These are phyloP conservation scores for Meta bourneti DNA, from an alignment of 2,888 invertebrate species.

Conservation along the genomic window DNA sequence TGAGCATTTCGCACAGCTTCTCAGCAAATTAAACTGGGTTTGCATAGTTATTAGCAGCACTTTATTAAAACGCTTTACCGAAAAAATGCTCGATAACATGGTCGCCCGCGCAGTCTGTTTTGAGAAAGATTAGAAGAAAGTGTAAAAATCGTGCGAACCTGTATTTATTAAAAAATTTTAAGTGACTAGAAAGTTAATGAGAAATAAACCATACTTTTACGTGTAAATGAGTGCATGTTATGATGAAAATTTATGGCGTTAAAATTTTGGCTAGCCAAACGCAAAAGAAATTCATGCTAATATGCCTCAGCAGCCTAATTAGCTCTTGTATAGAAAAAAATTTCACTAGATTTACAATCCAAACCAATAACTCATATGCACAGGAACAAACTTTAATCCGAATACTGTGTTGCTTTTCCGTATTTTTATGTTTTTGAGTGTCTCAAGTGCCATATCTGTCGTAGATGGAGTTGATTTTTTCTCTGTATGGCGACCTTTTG, in stretches of 20 bases:
- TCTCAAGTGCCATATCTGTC: too few relatives aligned
- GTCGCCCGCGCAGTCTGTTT: too few relatives aligned
- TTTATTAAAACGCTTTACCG: not conserved
- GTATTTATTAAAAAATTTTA: not conserved
- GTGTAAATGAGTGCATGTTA: not conserved
- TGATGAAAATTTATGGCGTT: not conserved
- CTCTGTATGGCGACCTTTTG: too few relatives aligned
- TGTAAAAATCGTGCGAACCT: not conserved
- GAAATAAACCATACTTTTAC: not conserved
- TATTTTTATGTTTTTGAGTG: too few relatives aligned
- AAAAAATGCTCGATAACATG: not conserved
- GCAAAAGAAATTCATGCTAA: not conserved
- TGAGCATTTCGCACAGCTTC: not conserved
- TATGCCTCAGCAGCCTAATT: too few relatives aligned
- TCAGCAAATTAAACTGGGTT: not conserved
- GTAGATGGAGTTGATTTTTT: too few relatives aligned
- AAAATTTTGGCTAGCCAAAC: not conserved
- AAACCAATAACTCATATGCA: too few relatives aligned
- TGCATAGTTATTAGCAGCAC: not conserved
- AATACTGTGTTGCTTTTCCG: too few relatives aligned
- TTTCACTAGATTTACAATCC: too few relatives aligned
- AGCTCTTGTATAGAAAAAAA: too few relatives aligned
- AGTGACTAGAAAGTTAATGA: not conserved
- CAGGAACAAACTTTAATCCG: too few relatives aligned
- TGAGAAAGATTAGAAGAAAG: not conserved